Evolutionary conservation across 2,797 vertebrate genomes (phyloP).

Genomic region (Bucorvus abyssinicus): DNA sequence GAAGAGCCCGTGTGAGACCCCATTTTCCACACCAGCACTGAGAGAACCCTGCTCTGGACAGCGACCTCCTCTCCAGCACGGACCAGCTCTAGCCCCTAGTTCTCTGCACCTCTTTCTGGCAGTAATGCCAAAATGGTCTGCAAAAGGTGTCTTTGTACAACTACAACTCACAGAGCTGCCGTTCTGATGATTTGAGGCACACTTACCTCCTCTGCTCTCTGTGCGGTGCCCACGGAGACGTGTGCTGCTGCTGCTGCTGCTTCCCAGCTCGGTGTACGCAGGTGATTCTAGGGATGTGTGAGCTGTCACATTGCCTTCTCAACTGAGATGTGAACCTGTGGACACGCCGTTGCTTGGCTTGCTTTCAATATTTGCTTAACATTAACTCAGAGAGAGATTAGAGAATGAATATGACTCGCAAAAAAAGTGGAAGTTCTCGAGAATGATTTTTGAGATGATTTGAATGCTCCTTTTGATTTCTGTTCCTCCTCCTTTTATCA

Average conservation of each 20-base stretch:
- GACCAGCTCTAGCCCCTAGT: neutral
- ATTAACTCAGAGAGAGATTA: neutral
- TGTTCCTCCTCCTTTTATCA: neutral
- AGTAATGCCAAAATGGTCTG: neutral
- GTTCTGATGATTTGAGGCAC: neutral
- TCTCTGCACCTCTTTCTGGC: neutral
- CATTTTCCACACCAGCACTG: neutral
- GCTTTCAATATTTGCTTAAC: neutral
- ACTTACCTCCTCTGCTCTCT: neutral
- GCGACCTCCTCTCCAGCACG: fast-evolving
- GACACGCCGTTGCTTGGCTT: neutral
- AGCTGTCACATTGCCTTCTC: neutral
- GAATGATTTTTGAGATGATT: neutral
- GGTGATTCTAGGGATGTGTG: neutral
- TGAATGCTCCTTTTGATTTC: neutral
- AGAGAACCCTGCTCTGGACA: neutral
- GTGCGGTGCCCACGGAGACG: fast-evolving
- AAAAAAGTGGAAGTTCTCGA: neutral
- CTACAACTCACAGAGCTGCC: no score
- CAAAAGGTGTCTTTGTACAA: neutral
- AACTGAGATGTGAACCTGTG: neutral
- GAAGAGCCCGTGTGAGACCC: neutral
- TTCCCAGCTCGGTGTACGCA: fast-evolving
- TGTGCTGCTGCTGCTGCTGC: neutral
- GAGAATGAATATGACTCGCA: neutral